Conservation (phyloP, 1,140 invertebrate species). For the Drosophila triauraria region DNA sequence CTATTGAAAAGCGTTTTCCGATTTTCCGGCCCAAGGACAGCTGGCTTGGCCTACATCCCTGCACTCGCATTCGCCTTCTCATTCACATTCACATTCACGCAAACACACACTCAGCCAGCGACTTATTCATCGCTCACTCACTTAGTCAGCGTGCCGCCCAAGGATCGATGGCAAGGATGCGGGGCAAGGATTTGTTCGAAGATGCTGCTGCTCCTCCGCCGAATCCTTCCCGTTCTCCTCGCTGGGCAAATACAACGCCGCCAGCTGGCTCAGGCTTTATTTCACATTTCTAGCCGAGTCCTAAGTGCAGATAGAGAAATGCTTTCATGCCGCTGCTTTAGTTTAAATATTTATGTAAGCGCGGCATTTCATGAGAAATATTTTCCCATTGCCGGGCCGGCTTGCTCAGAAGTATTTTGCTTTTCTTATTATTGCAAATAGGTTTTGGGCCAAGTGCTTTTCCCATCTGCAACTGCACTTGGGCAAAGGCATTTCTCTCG, state of each 20-base stretch:
- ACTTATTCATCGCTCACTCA: constrained; percentile 51
- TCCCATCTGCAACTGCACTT: constrained; percentile 13
- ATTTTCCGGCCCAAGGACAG: constrained; percentile 68
- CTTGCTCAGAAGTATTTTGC: constrained; percentile 42
- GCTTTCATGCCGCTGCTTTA: constrained; percentile 59
- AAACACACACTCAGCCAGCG: constrained; percentile 14
- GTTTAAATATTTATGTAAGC: constrained; percentile 75
- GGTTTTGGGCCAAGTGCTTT: constrained; percentile 53
- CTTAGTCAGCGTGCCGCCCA: constrained; percentile 39
- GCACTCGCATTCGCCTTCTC: constrained; percentile 24
- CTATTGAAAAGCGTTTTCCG: constrained; percentile 68
- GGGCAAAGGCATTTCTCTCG: constrained; percentile 6
- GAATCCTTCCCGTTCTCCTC: constrained; percentile 5
- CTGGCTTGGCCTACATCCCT: constrained; percentile 56
- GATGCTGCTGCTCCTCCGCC: constrained; percentile 23
- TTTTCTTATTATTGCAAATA: constrained; percentile 68
- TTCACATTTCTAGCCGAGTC: constrained; percentile 38
- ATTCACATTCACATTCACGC: constrained; percentile 23
- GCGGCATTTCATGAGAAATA: constrained; percentile 68
- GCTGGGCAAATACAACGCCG: constrained; percentile 33
- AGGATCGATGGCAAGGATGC: constrained; percentile 25
- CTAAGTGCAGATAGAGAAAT: constrained; percentile 45
- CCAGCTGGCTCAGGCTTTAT: constrained; percentile 65
- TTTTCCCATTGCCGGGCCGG: constrained; percentile 53
- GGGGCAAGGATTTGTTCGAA: constrained; percentile 1